Conservation (phyloP, 2,797 vertebrate species). For the Mastacembelus armatus region DNA sequence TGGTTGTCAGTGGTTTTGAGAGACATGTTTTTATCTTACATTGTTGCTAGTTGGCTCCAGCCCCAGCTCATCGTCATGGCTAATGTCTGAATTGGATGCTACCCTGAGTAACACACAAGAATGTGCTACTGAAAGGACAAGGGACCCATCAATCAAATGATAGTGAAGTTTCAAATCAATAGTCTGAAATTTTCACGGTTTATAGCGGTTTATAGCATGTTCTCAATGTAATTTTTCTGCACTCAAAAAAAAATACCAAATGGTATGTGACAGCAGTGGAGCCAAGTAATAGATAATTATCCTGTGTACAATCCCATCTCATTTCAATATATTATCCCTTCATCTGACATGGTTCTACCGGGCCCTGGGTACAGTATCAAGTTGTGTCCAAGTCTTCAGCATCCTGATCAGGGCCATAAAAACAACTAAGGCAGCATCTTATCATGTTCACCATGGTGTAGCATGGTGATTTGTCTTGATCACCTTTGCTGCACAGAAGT, state of each 20-base stretch:
- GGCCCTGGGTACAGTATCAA: slow-evolving; percentile 44
- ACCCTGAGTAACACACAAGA: slow-evolving; percentile 65
- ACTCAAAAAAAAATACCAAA: slow-evolving; percentile 39
- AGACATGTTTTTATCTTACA: slow-evolving; percentile 57
- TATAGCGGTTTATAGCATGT: slow-evolving; percentile 47
- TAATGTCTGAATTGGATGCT: slow-evolving; percentile 58
- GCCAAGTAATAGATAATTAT: slow-evolving; percentile 62
- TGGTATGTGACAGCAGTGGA: slow-evolving; percentile 57
- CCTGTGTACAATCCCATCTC: slow-evolving; percentile 44
- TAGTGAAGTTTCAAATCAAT: slow-evolving; percentile 56
- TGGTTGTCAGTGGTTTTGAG: slow-evolving; percentile 51
- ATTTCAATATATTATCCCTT: slow-evolving; percentile 53
- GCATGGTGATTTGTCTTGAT: slow-evolving; percentile 76
- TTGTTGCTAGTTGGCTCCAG: slow-evolving; percentile 43
- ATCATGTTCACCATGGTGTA: slow-evolving; percentile 57
- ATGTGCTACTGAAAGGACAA: slow-evolving; percentile 65
- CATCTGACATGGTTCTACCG: slow-evolving; percentile 45
- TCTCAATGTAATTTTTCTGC: slow-evolving; percentile 42
- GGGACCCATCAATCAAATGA: slow-evolving; percentile 62
- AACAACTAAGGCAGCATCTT: slow-evolving; percentile 65
- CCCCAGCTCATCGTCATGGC: slow-evolving; percentile 39
- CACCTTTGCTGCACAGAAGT: slow-evolving; percentile 67
- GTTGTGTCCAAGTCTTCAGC: slow-evolving; percentile 61
- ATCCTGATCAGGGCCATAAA: slow-evolving; percentile 64
- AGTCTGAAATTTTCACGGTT: slow-evolving; percentile 51